Base-by-base conservation (phyloP, 2,888 invertebrate genomes). In the Timema podura region DNA sequence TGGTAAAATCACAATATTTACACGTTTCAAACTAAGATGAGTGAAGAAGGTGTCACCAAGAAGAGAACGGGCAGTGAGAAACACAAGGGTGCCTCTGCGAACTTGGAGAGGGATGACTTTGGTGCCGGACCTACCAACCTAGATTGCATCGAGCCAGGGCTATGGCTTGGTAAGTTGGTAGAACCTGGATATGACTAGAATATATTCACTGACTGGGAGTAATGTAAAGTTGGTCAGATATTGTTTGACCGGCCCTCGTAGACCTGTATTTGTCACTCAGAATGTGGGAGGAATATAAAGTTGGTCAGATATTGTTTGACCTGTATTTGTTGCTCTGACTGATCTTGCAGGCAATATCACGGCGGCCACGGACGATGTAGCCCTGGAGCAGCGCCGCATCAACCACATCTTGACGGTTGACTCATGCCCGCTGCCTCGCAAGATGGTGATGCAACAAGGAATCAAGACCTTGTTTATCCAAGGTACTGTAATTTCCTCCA, bases 401-500 rank as follows among this genome's bases (percentile, higher is more conserved):
- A 89, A 87, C 2, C 89, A 92, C 78, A 90, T 95, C 75, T 82
- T 95, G 65, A 94, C 95, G 0, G 85, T 95, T 71, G 95, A 95
- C 78, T 88, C 92, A 13, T 92, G 93, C 77, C 94, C 95, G 0
- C 81, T 95, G 75, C 93, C 95, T 0, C 83, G 89, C 75, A 88
- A 88, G 73, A 88, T 93, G 69, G 83, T 88, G 51, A 88, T 90
- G 75, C 82, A 90, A 51, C 86, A 86, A 66, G 85, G 88, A 74
- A 81, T 93, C 46, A 87, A 82, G 61, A 87, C 88, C 59, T 91
- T 91, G 80, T 94, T 87, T 80, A 86, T 95, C 70, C 91, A 92
- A 80, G 84, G 90, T 89, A 81, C 30, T 3, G 30, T 30, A 30
- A 30, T 30, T 2, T 30, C 30, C 30, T 30, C 30, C 30, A 30